Conservation (phyloP, 92 coral and sea anemone genomes). For the Epizoanthus ramosus region DNA sequence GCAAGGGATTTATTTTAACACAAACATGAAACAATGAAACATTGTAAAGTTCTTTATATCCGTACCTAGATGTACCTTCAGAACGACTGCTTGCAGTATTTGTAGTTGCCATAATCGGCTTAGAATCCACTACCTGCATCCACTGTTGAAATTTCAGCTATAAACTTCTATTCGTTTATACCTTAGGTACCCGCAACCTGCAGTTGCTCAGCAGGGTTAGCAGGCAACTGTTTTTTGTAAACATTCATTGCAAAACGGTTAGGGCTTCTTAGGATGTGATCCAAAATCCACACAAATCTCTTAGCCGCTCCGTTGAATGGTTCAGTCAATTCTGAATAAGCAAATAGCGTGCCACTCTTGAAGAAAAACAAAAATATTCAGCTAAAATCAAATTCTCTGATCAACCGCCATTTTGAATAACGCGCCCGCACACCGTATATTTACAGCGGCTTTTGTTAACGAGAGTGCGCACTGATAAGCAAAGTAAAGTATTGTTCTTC, state of each 20-base stretch:
- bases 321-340: not conserved
- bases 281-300: not conserved
- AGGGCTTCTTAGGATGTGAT: not conserved
- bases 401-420: not conserved
- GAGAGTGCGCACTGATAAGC: slow-evolving; percentile 25
- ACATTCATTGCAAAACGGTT: not conserved
- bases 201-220: not conserved
- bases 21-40: too few relatives aligned
- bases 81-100: slow-evolving; percentile 21
- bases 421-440: not conserved
- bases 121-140: slow-evolving; percentile 8
- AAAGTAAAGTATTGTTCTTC: not conserved
- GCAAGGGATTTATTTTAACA: too few relatives aligned
- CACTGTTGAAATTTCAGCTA: not conserved
- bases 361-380: not conserved
- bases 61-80: slow-evolving; percentile 25
- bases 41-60: too few relatives aligned
- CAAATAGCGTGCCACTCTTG: too few relatives aligned
- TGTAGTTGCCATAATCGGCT: slow-evolving; percentile 9
- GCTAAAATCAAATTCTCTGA: not conserved
- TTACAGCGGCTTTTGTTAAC: slow-evolving; percentile 8
- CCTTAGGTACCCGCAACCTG: not conserved
- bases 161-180: too few relatives aligned
- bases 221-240: not conserved
- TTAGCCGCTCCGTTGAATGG: not conserved